Percentiles rank a stretch among this genome's conserved stretches.
phyloP scores from a whole-genome alignment of 2,888 invertebrate species.

The Agelastica alni region DNA sequence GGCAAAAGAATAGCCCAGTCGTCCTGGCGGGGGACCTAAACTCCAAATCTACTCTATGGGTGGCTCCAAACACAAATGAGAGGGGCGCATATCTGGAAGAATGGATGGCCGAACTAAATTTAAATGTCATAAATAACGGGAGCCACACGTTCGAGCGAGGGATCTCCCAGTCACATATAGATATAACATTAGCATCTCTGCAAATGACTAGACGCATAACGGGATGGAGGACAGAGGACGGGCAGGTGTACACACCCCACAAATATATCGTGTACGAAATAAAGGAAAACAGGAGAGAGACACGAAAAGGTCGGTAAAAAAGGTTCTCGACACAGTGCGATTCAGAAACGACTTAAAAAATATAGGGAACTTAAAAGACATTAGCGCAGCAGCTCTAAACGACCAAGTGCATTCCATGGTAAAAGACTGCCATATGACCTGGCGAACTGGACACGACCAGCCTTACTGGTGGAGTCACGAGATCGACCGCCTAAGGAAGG shows the following conservation, averaged over 20 bases:
- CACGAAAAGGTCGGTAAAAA: not conserved
- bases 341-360: not conserved
- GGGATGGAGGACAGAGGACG: not conserved
- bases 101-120: not conserved
- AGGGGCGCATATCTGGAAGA: not conserved
- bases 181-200: not conserved
- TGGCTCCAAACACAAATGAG: not conserved
- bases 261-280: not conserved
- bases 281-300: not conserved
- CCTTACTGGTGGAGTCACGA: not conserved
- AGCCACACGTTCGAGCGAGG: not conserved
- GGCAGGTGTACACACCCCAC: not conserved
- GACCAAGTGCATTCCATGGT: not conserved
- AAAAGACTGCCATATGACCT: not conserved
- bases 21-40: too few relatives aligned
- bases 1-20: too few relatives aligned
- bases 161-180: not conserved
- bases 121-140: not conserved
- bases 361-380: not conserved
- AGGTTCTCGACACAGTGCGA: not conserved
- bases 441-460: not conserved
- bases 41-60: too few relatives aligned
- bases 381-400: not conserved
- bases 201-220: not conserved
- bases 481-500: not conserved